Evolutionary conservation across 2,113 vertebrate genomes (phyloP).

Genomic region (Corydoras sp.): DNA sequence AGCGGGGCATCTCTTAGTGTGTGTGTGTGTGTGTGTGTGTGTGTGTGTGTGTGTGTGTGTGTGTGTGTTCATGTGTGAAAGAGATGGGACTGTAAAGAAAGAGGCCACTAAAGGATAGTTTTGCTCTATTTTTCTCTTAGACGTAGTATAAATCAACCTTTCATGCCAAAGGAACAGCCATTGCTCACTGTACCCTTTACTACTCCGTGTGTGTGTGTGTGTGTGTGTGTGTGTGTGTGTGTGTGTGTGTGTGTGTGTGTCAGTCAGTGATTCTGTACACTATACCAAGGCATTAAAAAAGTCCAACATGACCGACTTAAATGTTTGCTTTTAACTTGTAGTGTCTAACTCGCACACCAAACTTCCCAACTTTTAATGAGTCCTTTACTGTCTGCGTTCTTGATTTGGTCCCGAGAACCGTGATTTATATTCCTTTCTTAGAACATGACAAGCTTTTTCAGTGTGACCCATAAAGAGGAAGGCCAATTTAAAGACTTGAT

Average conservation of each 20-base stretch:
- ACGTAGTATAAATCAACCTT: constrained; percentile 44
- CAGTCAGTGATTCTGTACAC: constrained; percentile 19
- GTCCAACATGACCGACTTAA: background rate
- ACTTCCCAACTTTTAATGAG: background rate
- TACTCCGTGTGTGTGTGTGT: constrained; percentile 13
- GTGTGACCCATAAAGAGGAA: no score
- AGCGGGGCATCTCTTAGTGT: constrained; percentile 40
- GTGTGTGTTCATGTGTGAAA: constrained; percentile 26
- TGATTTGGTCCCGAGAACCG: no score
- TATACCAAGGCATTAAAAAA: background rate
- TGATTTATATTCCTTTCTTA: no score
- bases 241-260: constrained; percentile 13
- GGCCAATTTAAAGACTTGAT: no score
- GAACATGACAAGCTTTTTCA: no score
- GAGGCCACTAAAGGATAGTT: constrained; percentile 52
- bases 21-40: constrained; percentile 39
- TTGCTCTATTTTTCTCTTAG: constrained; percentile 48
- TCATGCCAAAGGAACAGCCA: constrained; percentile 27
- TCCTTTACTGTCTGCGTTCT: no score
- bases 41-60: constrained; percentile 38
- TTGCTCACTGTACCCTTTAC: constrained; percentile 18
- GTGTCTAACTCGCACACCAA: background rate
- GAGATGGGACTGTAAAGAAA: constrained; percentile 19
- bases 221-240: constrained; percentile 15
- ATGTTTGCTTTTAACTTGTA: background rate